Evolutionary conservation across 2,113 vertebrate species (phyloP).

Genomic region (Ptilorrhoa leucosticta): DNA sequence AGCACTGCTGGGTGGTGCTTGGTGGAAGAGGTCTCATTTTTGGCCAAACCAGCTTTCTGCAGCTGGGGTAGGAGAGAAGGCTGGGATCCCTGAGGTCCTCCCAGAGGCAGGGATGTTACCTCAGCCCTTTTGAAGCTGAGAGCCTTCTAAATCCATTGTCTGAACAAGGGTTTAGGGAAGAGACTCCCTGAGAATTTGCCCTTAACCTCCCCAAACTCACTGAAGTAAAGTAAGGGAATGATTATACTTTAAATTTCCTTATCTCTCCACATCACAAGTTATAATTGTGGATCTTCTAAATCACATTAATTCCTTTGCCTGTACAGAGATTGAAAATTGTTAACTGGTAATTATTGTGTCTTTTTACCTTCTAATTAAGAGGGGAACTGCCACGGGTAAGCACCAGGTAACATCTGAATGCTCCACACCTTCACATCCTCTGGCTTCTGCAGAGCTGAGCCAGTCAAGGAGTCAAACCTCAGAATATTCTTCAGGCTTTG

Average conservation of each 20-base stretch:
- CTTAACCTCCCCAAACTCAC: not conserved
- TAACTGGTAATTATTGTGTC: conserved; percentile 64
- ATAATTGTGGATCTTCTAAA: conserved; percentile 51
- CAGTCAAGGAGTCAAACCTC: not conserved
- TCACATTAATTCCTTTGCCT: conserved; percentile 48
- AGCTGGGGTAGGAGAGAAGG: not conserved
- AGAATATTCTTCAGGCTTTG: not conserved
- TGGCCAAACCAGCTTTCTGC: not conserved
- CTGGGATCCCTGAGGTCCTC: not conserved
- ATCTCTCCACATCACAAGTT: conserved; percentile 2
- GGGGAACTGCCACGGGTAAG: conserved; percentile 15
- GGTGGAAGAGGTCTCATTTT: not conserved
- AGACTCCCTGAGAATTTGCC: not conserved
- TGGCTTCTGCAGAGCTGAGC: not conserved
- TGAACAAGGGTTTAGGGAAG: not conserved
- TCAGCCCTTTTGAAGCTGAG: not conserved
- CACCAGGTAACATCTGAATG: not conserved
- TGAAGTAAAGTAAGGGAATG: not conserved
- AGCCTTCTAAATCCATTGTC: not conserved
- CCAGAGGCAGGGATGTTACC: not conserved
- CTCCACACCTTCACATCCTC: not conserved
- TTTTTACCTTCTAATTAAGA: conserved; percentile 64
- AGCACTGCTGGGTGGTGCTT: not conserved
- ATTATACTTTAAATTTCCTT: not conserved
- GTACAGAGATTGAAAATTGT: conserved; percentile 57